Evolutionary conservation across 2,113 vertebrate species (phyloP), one percentile per base, ranked within the genome.

Genomic region (Paradoxurus hermaphroditus): DNA sequence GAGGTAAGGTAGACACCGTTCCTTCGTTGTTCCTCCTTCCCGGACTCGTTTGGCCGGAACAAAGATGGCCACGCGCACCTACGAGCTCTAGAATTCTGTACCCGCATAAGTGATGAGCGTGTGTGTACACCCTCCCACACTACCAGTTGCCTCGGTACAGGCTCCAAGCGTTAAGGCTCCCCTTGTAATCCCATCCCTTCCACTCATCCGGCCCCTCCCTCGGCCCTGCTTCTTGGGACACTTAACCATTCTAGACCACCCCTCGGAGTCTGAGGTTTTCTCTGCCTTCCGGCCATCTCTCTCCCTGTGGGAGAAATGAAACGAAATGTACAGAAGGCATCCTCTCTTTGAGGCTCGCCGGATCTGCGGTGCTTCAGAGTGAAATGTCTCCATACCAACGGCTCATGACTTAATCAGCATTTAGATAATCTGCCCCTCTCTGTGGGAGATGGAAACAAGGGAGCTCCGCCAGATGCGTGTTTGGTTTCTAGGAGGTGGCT

Each of bases 401-500:
- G 67, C 59, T 94, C 84, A 82, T 95, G 72, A 96, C 81, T 93
- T 95, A 96, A 86, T 96, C 91, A 87, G 78, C 68, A 53, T 72
- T 82, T 93, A 90, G 56, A 78, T 90, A 89, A 89, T 90, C 36
- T 94, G 46, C 67, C 79, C 70, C 79, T 91, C 46, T 92, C 31
- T 63, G 56, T 67, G 44, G 72, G 67, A 91, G 59, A 44, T 46
- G 63, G 93, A 89, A 93, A 63, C 65, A 49, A 84, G 78, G 49
- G 72, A 92, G 49, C n/a, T 81, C 36, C 82, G 77, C 56, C 78
- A 83, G 78, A 56, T 31, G 72, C 18, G 19, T 77, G 19, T 95
- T 96, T 96, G 92, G 63, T 95, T 97, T 96, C 78, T 97, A 96
- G 95, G 94, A 98, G 93, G 79, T 79, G 78, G 65, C 46, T 90